These are phyloP conservation scores for Dolichallabes microphthalmus DNA, from an alignment of 2,113 vertebrate species.

Conservation along the genomic window DNA sequence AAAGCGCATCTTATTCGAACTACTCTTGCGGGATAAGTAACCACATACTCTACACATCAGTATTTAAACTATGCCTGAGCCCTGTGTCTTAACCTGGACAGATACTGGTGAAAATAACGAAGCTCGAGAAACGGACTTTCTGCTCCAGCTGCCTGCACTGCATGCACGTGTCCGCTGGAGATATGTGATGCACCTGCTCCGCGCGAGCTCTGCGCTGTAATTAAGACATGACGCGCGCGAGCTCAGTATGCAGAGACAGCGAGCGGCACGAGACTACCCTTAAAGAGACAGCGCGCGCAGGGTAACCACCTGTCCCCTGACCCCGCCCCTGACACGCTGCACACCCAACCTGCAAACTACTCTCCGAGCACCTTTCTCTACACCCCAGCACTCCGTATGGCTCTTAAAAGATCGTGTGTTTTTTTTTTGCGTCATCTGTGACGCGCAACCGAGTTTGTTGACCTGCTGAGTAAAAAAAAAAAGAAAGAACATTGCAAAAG, in stretches of 20 bases:
- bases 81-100: not conserved
- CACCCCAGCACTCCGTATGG: not conserved
- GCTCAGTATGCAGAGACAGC: not conserved
- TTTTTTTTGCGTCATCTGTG: conserved; percentile 2
- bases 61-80: not conserved
- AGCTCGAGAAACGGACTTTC: not conserved
- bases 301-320: not conserved
- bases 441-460: not conserved
- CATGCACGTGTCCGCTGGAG: not conserved
- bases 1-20: not conserved
- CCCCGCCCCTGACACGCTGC: not conserved
- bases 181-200: not conserved
- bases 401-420: not conserved
- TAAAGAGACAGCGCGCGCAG: conserved; percentile 42
- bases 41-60: not conserved
- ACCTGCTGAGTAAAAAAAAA: not conserved
- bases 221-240: conserved; percentile 16
- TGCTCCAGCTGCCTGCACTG: not conserved
- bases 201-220: conserved; percentile 19
- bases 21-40: not conserved
- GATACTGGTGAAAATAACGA: not conserved
- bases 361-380: not conserved
- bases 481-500: not conserved
- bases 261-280: conserved; percentile 25
- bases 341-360: not conserved